These are phyloP conservation scores for Archips crataeganus DNA, from an alignment of 2,888 invertebrate genomes.

Conservation along the genomic window DNA sequence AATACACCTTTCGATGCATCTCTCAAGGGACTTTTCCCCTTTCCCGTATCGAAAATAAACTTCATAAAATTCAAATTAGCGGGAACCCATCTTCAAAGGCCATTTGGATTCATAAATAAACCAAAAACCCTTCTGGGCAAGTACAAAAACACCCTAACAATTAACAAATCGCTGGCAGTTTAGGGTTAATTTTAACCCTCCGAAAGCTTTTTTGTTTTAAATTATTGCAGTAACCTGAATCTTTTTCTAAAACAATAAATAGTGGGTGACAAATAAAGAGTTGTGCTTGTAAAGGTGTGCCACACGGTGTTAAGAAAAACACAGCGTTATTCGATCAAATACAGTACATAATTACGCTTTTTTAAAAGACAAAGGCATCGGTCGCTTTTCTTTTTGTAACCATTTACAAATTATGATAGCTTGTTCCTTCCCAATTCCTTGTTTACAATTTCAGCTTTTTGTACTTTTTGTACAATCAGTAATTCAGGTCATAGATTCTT, in stretches of 20 bases:
- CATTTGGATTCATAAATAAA: conserved; percentile 83
- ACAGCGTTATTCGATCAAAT: conserved; percentile 36
- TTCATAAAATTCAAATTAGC: conserved; percentile 83
- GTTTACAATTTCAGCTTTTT: too few species aligned
- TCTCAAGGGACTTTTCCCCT: conserved; percentile 65
- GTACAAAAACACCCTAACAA: conserved; percentile 76
- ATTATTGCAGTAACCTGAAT: conserved; percentile 71
- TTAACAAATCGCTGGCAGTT: conserved; percentile 81
- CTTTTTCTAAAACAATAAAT: conserved; percentile 73
- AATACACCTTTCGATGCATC: conserved; percentile 32
- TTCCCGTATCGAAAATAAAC: conserved; percentile 73
- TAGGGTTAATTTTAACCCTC: conserved; percentile 80
- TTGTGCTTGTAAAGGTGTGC: conserved; percentile 46
- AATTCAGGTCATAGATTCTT: too few species aligned
- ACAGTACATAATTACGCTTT: background rate
- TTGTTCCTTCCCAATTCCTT: too few species aligned
- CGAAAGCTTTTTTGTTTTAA: conserved; percentile 59
- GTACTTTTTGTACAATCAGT: too few species aligned
- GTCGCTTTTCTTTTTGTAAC: too few species aligned
- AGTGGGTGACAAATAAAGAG: conserved; percentile 63
- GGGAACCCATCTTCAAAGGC: conserved; percentile 74
- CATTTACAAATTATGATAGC: too few species aligned
- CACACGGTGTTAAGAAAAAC: conserved; percentile 46
- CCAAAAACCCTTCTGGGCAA: conserved; percentile 66
- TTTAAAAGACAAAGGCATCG: too few species aligned